phyloP scores from a whole-genome alignment of 2,888 invertebrate genomes.

The Eurois occulta region DNA sequence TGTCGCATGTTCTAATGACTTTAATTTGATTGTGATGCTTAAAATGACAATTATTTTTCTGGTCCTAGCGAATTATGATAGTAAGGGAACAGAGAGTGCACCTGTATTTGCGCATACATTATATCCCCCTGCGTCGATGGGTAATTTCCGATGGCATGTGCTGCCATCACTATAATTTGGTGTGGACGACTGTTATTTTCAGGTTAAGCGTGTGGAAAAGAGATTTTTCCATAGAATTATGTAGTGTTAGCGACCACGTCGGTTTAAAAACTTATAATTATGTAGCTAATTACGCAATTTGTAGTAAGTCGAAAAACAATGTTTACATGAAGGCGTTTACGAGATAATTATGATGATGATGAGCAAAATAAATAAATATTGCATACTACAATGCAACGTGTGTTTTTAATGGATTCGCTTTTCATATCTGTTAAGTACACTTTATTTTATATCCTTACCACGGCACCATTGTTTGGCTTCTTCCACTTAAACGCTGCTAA shows the following conservation, averaged over 20 bases:
- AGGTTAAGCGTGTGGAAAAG: not conserved
- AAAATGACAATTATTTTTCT: not conserved
- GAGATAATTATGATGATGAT: not conserved
- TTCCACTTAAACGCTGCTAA: constrained; percentile 26
- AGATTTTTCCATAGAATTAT: not conserved
- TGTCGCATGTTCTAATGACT: constrained; percentile 14
- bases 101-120: not conserved
- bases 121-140: not conserved
- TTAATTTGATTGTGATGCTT: constrained; percentile 23
- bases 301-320: not conserved
- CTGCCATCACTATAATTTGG: not conserved
- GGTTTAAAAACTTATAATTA: too few relatives aligned
- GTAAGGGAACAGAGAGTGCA: not conserved
- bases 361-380: not conserved
- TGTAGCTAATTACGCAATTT: too few relatives aligned
- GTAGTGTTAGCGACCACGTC: too few relatives aligned
- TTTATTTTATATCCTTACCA: not conserved
- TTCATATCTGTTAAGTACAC: not conserved
- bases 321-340: not conserved
- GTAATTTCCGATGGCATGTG: not conserved
- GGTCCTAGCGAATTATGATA: not conserved
- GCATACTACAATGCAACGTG: not conserved
- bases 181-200: not conserved
- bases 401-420: constrained; percentile 14
- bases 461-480: constrained; percentile 40